phyloP scores from a whole-genome alignment of 2,888 invertebrate species.

The Trichopoda pennipes region DNA sequence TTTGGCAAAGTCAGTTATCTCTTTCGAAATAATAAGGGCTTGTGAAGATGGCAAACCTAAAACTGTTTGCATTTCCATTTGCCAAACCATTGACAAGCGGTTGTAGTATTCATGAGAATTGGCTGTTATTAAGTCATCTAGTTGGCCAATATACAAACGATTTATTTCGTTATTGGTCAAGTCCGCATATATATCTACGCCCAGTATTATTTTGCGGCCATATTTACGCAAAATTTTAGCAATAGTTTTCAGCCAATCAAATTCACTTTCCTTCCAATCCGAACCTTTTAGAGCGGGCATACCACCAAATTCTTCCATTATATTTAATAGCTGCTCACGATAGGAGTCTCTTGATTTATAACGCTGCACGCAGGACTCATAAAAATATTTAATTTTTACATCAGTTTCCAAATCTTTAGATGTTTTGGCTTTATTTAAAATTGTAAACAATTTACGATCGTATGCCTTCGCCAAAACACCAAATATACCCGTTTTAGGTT shows the following conservation, averaged over 20 bases:
- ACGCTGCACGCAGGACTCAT: slow-evolving; percentile 76
- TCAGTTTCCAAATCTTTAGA: slow-evolving; percentile 73
- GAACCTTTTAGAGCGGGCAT: slow-evolving; percentile 75
- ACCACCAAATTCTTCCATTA: slow-evolving; percentile 76
- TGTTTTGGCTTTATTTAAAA: slow-evolving; percentile 70
- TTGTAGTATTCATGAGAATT: slow-evolving; percentile 56
- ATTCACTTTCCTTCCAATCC: slow-evolving; percentile 74
- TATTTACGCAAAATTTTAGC: slow-evolving; percentile 74
- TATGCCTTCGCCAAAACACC: slow-evolving; percentile 72
- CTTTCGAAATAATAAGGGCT: slow-evolving; percentile 70
- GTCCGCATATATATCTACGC: slow-evolving; percentile 73
- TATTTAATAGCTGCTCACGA: slow-evolving; percentile 69
- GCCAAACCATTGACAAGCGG: slow-evolving; percentile 51
- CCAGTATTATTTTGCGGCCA: slow-evolving; percentile 74
- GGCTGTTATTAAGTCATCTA: slow-evolving; percentile 69
- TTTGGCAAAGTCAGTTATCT: slow-evolving; percentile 71
- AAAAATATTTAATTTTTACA: slow-evolving; percentile 77
- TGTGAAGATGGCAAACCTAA: slow-evolving; percentile 71
- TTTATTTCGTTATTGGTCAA: slow-evolving; percentile 73
- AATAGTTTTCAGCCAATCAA: slow-evolving; percentile 75
- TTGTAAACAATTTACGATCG: slow-evolving; percentile 71
- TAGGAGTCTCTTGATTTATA: slow-evolving; percentile 56
- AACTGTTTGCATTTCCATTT: slow-evolving; percentile 69
- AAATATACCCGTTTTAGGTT: slow-evolving; percentile 69
- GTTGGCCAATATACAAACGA: slow-evolving; percentile 74